Conservation (phyloP, 2,113 vertebrate genomes). For the Burhinus bistriatus region DNA sequence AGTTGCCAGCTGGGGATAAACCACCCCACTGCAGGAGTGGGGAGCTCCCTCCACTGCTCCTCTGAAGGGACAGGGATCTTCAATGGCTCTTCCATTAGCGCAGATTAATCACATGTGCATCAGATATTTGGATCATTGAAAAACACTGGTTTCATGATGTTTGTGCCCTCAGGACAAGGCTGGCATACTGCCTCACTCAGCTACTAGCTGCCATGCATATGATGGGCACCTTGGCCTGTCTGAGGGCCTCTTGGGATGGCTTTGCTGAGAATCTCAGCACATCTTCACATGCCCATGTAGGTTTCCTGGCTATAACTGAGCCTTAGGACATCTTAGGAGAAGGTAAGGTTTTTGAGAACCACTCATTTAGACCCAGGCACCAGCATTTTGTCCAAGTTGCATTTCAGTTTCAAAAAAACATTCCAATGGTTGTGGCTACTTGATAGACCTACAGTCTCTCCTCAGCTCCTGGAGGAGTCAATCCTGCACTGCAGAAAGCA, state of each 20-base stretch:
- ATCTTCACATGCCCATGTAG: neutral
- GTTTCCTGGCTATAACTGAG: neutral
- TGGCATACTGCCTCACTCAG: neutral
- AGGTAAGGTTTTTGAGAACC: neutral
- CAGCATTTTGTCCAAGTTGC: neutral
- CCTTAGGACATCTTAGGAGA: neutral
- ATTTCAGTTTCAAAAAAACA: neutral
- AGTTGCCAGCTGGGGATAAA: neutral
- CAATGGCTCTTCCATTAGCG: neutral
- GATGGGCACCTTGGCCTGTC: neutral
- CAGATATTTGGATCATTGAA: neutral
- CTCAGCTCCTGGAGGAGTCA: neutral
- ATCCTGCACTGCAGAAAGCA: neutral
- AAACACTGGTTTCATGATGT: neutral
- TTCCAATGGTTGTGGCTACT: neutral
- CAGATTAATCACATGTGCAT: neutral
- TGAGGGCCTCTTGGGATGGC: neutral
- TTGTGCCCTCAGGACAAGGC: neutral
- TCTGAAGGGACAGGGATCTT: neutral
- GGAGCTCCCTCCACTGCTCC: neutral
- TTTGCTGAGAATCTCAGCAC: neutral
- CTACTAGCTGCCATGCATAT: neutral
- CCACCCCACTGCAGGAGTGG: neutral
- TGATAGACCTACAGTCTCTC: neutral
- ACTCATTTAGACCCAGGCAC: neutral